Percentiles rank a stretch among this genome's conserved stretches.
phyloP scores from a whole-genome alignment of 1,140 invertebrate genomes.

The Brachionus manjavacas region DNA sequence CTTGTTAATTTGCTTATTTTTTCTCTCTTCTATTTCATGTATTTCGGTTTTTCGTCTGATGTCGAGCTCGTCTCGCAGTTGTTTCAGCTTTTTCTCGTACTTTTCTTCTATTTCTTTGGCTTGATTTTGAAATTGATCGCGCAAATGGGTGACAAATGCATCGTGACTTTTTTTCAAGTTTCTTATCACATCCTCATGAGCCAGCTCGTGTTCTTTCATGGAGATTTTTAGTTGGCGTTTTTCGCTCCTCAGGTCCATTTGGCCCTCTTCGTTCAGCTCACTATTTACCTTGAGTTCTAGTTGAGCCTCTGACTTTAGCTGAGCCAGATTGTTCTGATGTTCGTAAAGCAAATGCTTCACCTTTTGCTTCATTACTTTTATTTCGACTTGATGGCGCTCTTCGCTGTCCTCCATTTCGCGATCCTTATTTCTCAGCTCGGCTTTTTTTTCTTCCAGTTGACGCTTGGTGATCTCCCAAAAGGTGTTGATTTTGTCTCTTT shows the following conservation, averaged over 20 bases:
- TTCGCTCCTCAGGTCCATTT: constrained; percentile 71
- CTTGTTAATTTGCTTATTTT: constrained; percentile 75
- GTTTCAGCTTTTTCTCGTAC: constrained; percentile 71
- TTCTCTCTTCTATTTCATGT: constrained; percentile 78
- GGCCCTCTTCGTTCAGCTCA: constrained; percentile 69
- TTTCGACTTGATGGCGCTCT: constrained; percentile 77
- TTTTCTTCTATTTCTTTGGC: constrained; percentile 72
- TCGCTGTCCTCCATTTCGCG: constrained; percentile 77
- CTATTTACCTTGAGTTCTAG: constrained; percentile 70
- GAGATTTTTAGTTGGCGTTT: constrained; percentile 67
- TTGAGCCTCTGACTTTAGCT: constrained; percentile 70
- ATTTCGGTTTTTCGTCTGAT: constrained; percentile 66
- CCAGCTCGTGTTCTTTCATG: constrained; percentile 68
- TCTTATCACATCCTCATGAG: constrained; percentile 46
- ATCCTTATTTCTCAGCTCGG: constrained; percentile 69
- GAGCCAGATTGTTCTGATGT: constrained; percentile 74
- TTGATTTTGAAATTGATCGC: constrained; percentile 69
- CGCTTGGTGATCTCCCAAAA: constrained; percentile 87
- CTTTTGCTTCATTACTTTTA: constrained; percentile 77
- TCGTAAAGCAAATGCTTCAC: constrained; percentile 85
- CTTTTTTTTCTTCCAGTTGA: constrained; percentile 74
- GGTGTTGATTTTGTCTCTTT: constrained; percentile 83
- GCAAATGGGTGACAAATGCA: constrained; percentile 65
- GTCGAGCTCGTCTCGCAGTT: constrained; percentile 69
- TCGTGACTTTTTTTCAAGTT: constrained; percentile 55